phyloP scores from a whole-genome alignment of 2,113 vertebrate species.

The Progne subis region DNA sequence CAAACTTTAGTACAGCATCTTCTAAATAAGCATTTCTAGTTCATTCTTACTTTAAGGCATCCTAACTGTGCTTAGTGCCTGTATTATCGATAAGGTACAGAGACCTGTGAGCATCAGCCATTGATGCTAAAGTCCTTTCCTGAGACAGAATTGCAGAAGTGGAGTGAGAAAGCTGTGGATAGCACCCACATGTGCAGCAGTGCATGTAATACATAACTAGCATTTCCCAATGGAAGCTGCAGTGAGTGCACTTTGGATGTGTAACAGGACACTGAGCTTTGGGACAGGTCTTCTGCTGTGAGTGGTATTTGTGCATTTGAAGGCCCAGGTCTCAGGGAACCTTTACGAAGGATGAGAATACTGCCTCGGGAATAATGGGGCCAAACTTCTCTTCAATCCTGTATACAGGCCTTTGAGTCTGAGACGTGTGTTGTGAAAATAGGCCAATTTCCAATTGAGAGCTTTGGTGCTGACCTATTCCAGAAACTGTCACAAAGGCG shows the following conservation, averaged over 20 bases:
- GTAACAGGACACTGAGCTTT: neutral
- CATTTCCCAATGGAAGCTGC: neutral
- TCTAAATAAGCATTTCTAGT: neutral
- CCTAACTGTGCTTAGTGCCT: neutral
- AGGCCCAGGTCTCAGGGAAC: neutral
- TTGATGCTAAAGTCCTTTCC: neutral
- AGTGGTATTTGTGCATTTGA: neutral
- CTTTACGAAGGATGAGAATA: neutral
- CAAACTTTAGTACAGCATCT: neutral
- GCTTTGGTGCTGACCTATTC: neutral
- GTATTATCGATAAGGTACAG: neutral
- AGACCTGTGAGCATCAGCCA: neutral
- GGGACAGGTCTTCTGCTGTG: neutral
- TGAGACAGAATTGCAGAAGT: neutral
- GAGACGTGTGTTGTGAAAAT: neutral
- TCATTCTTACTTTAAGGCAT: neutral
- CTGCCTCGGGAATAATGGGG: neutral
- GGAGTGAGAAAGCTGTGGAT: neutral
- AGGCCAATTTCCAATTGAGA: neutral
- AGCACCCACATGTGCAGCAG: neutral
- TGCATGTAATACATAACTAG: neutral
- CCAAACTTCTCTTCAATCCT: neutral
- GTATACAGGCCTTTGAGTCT: neutral
- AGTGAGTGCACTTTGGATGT: neutral
- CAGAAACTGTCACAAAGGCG: neutral